A percentile compares a stretch with the other conserved stretches of the same genome.
phyloP scores from a whole-genome alignment of 2,113 vertebrate genomes.

The Oncorhynchus masou region DNA sequence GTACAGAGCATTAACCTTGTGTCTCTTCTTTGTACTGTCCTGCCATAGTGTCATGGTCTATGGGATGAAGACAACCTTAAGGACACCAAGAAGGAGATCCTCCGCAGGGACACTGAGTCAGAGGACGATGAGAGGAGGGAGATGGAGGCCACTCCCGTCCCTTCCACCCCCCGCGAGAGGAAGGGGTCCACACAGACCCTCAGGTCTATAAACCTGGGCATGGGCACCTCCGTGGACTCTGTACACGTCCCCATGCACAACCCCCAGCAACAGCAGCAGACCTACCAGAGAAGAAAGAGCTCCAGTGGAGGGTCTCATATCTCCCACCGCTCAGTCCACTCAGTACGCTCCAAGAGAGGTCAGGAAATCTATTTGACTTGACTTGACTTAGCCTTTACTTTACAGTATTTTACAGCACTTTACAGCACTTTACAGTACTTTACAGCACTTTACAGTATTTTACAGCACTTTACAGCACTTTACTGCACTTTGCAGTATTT shows the following conservation, averaged over 20 bases:
- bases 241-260: slow-evolving; percentile 75
- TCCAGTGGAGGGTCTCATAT: slow-evolving; percentile 81
- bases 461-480: too few species aligned
- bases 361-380: background rate
- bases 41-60: slow-evolving; percentile 86
- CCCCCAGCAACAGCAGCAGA: slow-evolving; percentile 82
- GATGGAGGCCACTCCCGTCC: slow-evolving; percentile 38
- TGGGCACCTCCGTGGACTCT: slow-evolving; percentile 84
- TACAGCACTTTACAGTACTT: too few species aligned
- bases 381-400: background rate
- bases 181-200: slow-evolving; percentile 81
- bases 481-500: too few species aligned
- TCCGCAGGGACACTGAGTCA: slow-evolving; percentile 73
- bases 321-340: slow-evolving; percentile 82
- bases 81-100: slow-evolving; percentile 54
- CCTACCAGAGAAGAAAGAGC: slow-evolving; percentile 81
- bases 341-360: slow-evolving; percentile 89
- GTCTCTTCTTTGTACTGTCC: background rate
- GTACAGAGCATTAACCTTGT: background rate
- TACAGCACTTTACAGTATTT: too few species aligned
- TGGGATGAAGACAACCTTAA: slow-evolving; percentile 90
- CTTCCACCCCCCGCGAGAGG: slow-evolving; percentile 63
- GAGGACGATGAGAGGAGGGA: slow-evolving; percentile 76
- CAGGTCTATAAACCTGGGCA: slow-evolving; percentile 84
- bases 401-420: too few species aligned